A percentile compares a stretch with the other conserved stretches of the same genome.
Conservation (phyloP, 2,797 vertebrate species). For the Parauchenoglanis ngamensis region DNA sequence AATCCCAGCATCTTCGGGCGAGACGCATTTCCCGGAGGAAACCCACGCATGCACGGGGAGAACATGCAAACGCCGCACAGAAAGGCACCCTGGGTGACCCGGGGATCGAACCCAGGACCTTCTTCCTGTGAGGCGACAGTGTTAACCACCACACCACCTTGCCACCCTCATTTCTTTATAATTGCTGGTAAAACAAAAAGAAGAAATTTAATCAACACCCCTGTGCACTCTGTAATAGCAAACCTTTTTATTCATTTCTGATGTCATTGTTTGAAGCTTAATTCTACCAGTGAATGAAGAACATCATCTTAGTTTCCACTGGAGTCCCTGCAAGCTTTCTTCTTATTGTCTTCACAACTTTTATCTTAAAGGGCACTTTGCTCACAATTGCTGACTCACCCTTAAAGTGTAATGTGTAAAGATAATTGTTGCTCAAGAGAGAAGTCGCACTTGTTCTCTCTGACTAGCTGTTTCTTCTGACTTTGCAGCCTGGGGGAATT, state of each 20-base stretch:
- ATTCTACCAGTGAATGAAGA: background rate
- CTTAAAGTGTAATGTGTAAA: conserved; percentile 39
- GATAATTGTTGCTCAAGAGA: conserved; percentile 41
- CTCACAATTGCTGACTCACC: conserved; percentile 33
- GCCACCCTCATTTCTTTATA: background rate
- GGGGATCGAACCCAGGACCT: no score
- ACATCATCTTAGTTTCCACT: background rate
- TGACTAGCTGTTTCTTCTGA: conserved; percentile 38
- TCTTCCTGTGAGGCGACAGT: no score
- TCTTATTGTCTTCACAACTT: conserved; percentile 21
- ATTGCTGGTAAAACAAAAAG: background rate
- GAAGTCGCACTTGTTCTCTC: conserved; percentile 40
- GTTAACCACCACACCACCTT: no score
- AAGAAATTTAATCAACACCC: background rate
- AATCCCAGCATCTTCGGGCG: no score
- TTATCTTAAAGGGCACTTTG: conserved; percentile 37
- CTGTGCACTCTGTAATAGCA: background rate
- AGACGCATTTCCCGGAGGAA: no score
- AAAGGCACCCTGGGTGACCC: no score
- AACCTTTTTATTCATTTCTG: background rate
- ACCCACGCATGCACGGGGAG: no score
- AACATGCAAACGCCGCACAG: no score
- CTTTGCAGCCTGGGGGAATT: conserved; percentile 36
- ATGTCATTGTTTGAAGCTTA: conserved; percentile 6
- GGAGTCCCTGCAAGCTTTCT: conserved; percentile 14